Percentiles rank a stretch among this genome's conserved stretches.
Evolutionary conservation across 1,140 invertebrate species (phyloP).

Genomic region (Trichonephila clavata): DNA sequence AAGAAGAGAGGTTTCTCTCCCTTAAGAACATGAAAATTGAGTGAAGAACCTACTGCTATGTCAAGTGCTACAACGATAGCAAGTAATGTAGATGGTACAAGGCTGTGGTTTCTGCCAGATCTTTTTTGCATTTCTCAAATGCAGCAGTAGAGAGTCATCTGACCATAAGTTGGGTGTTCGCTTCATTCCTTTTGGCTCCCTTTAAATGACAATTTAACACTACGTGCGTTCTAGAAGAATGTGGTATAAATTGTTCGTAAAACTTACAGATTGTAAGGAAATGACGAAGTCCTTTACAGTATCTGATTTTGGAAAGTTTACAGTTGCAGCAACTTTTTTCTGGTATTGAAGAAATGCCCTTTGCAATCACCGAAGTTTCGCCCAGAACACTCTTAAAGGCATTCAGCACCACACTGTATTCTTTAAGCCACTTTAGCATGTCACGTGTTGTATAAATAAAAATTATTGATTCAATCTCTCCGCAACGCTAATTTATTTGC

Average conservation of each 20-base stretch:
- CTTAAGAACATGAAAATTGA: constrained; percentile 58
- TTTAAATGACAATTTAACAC: constrained; percentile 79
- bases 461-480: too few species aligned
- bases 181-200: constrained; percentile 80
- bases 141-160: constrained; percentile 79
- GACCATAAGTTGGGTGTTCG: constrained; percentile 79
- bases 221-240: constrained; percentile 71
- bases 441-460: too few species aligned
- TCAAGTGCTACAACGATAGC: constrained; percentile 67
- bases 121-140: constrained; percentile 79
- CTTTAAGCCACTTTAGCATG: too few species aligned
- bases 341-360: too few species aligned
- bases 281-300: too few species aligned
- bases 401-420: too few species aligned
- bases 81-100: constrained; percentile 67
- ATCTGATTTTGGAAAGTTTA: too few species aligned
- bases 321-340: too few species aligned
- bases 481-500: too few species aligned
- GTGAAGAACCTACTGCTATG: constrained; percentile 61
- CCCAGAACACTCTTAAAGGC: too few species aligned
- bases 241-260: constrained; percentile 58
- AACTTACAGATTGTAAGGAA: constrained; percentile 27
- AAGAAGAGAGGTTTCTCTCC: constrained; percentile 77
- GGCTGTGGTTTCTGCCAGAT: neutral
- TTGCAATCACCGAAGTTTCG: too few species aligned